Evolutionary conservation across 2,797 vertebrate species (phyloP).

Genomic region (Momotus momota): DNA sequence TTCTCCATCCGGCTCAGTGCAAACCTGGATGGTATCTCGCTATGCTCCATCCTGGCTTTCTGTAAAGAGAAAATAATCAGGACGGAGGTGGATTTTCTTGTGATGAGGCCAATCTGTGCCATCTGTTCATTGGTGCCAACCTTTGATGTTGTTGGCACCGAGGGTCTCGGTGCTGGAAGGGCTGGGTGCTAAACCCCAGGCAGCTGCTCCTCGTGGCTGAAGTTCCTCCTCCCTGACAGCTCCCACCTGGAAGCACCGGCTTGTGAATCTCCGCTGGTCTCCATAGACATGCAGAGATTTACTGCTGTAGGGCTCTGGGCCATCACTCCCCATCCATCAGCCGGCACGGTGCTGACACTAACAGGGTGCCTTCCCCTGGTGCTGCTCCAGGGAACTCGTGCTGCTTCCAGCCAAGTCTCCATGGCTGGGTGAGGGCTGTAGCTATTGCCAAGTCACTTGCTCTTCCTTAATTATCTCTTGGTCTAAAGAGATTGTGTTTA

Average conservation of each 20-base stretch:
- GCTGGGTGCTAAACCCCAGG: neutral
- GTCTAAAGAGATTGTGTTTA: neutral
- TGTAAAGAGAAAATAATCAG: neutral
- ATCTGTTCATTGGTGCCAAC: neutral
- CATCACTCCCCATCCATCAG: neutral
- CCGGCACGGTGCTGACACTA: rapidly evolving
- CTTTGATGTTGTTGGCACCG: neutral
- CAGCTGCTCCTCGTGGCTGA: neutral
- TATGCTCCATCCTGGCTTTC: neutral
- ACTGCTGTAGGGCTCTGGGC: neutral
- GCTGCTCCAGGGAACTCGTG: neutral
- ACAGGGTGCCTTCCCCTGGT: neutral
- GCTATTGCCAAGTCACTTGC: neutral
- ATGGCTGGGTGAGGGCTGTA: neutral
- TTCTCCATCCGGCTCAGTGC: neutral
- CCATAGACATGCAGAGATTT: neutral
- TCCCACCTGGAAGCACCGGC: neutral
- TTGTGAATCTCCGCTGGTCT: rapidly evolving
- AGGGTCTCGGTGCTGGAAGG: neutral
- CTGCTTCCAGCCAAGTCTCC: neutral
- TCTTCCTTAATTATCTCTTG: neutral
- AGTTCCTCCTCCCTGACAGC: neutral
- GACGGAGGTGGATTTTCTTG: neutral
- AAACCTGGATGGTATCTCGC: neutral
- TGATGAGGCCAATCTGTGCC: neutral